Base-by-base conservation (phyloP, 1,140 invertebrate species). In the Proctacanthus coquilletti region DNA sequence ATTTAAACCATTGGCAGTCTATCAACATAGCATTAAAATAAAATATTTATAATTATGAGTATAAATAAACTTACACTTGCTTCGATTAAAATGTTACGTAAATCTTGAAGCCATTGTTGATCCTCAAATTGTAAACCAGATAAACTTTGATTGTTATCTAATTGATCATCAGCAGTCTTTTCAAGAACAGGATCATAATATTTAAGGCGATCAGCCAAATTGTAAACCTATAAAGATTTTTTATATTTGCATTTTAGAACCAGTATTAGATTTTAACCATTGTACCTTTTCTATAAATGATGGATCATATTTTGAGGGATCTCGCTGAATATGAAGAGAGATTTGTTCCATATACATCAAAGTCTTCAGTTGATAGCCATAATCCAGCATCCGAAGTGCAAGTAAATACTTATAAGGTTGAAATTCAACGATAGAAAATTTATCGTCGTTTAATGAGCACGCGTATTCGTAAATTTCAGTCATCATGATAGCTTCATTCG, bases 401-500 rank as follows among this genome's bases (percentile, higher is more conserved):
- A 78, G 47, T 37, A 82, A 51, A 49, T 77, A 74, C 61, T 86
- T 84, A 56, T 81, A 84, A 29, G 69, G 65, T 68, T 84, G 62
- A 47, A 84, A 71, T 46, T 83, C 73, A 8, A 72, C 62, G 21
- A 89, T 65, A 39, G 70, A 67, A 50, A 80, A 86, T 25, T 72
- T 64, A n/a, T 76, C 70, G 49, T 84, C 78, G 42, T 75, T 79
- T 20, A 95, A 68, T 43, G 78, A 77, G 32, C 80, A 73, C 1
- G 87, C 89, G 61, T 89, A 96, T 61, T 95, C 91, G 57, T 91
- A 95, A 36, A 94, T 81, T 63, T 95, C 87, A 0, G 89, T 95
- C 53, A 89, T 79, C 64, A 93, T 85, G 34, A 95, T 81, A 4
- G 88, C 84, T 55, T 84, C 76, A 50, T 79, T 80, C 21, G 71